A percentile compares a stretch with the other conserved stretches of the same genome.
Evolutionary conservation across 2,888 invertebrate genomes (phyloP).

Genomic region (Apamea crenata): DNA sequence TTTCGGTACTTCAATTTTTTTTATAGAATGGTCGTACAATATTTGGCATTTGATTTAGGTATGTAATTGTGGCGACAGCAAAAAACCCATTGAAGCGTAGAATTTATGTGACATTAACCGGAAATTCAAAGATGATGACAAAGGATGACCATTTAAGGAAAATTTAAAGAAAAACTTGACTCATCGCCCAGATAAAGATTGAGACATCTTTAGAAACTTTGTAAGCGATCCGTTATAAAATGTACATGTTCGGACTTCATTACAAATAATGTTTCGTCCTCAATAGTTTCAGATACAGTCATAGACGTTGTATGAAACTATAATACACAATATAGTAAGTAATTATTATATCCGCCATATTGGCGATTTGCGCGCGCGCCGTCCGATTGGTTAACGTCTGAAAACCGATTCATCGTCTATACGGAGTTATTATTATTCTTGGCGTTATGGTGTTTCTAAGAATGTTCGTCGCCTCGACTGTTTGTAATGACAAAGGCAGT

Average conservation of each 20-base stretch:
- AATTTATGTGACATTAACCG: not conserved
- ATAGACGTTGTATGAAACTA: conserved; percentile 59
- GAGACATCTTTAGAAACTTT: conserved; percentile 55
- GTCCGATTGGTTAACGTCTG: conserved; percentile 78
- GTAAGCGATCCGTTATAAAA: conserved; percentile 55
- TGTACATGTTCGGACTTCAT: conserved; percentile 63
- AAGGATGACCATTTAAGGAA: conserved; percentile 44
- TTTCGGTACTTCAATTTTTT: not conserved
- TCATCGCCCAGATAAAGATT: conserved; percentile 44
- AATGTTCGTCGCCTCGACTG: conserved; percentile 78
- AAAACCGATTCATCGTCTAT: conserved; percentile 78
- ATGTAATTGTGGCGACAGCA: not conserved
- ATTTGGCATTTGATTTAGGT: not conserved
- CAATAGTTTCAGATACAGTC: conserved; percentile 64
- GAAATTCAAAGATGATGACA: conserved; percentile 27
- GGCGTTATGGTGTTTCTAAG: conserved; percentile 81
- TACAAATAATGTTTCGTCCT: conserved; percentile 54
- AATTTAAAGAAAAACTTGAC: conserved; percentile 44
- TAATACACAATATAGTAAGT: conserved; percentile 63
- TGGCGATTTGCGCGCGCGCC: conserved; percentile 73
- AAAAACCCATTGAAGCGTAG: not conserved
- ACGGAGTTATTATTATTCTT: conserved; percentile 79
- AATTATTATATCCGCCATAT: conserved; percentile 79
- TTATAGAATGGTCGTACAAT: not conserved
- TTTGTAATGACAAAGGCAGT: conserved; percentile 87